phyloP scores from a whole-genome alignment of 2,113 vertebrate species.

The Falco punctatus region DNA sequence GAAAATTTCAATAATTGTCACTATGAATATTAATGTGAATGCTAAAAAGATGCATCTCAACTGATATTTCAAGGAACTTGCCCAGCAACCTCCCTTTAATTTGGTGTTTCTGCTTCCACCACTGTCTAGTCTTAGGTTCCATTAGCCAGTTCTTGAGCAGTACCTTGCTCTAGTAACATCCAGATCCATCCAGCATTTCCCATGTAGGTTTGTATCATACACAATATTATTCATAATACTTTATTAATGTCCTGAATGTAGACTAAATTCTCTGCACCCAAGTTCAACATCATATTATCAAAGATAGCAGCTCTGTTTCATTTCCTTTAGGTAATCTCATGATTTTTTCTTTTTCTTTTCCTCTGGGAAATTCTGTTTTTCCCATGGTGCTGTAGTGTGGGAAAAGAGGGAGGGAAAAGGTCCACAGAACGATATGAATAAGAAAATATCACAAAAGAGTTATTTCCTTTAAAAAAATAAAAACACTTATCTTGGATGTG shows the following conservation, averaged over 20 bases:
- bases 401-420: background rate
- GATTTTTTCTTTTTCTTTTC: background rate
- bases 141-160: background rate
- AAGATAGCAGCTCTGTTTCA: background rate
- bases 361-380: fast-evolving
- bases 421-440: background rate
- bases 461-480: background rate
- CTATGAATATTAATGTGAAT: background rate
- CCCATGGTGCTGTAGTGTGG: background rate
- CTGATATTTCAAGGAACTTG: background rate
- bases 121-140: background rate
- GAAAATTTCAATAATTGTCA: background rate
- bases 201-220: fast-evolving
- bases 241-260: background rate
- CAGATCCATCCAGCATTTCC: background rate
- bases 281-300: background rate
- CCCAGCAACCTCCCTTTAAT: background rate
- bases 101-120: background rate
- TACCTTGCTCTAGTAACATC: background rate
- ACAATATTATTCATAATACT: background rate
- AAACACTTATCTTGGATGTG: background rate
- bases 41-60: background rate
- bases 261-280: background rate
- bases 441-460: background rate
- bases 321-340: background rate